Evolutionary conservation across 2,888 invertebrate species (phyloP).

Genomic region (Gonocerus acuteangulatus): DNA sequence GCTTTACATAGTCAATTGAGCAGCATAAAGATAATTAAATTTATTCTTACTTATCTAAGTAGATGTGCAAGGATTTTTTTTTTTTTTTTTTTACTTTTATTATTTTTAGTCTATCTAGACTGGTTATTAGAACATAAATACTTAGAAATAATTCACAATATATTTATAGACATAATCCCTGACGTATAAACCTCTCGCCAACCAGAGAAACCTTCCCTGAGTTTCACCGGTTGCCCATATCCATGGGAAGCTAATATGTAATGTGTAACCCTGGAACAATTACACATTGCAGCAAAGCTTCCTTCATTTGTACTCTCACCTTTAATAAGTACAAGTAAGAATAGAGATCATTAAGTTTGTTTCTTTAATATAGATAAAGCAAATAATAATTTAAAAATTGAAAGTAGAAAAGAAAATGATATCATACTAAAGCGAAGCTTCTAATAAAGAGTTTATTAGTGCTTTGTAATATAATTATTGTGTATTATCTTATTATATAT

Average conservation of each 20-base stretch:
- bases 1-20: conserved; percentile 34
- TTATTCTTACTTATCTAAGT: conserved; percentile 12
- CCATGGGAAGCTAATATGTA: conserved; percentile 23
- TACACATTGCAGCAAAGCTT: conserved; percentile 31
- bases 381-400: neutral
- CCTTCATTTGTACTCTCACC: neutral
- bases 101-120: conserved; percentile 7
- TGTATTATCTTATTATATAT: neutral
- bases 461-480: neutral
- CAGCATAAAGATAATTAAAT: conserved; percentile 30
- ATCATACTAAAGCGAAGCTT: neutral
- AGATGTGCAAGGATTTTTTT: conserved; percentile 13
- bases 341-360: neutral
- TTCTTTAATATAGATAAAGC: too few species aligned
- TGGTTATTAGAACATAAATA: conserved; percentile 1
- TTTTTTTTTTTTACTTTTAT: too few species aligned
- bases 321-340: neutral
- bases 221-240: conserved; percentile 36
- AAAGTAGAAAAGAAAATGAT: neutral
- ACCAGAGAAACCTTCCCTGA: conserved; percentile 38
- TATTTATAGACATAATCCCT: neutral
- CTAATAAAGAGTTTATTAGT: neutral
- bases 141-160: neutral
- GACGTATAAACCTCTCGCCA: conserved; percentile 26
- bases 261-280: conserved; percentile 35